phyloP scores from a whole-genome alignment of 1,140 invertebrate species.

The Calycopis cecrops region DNA sequence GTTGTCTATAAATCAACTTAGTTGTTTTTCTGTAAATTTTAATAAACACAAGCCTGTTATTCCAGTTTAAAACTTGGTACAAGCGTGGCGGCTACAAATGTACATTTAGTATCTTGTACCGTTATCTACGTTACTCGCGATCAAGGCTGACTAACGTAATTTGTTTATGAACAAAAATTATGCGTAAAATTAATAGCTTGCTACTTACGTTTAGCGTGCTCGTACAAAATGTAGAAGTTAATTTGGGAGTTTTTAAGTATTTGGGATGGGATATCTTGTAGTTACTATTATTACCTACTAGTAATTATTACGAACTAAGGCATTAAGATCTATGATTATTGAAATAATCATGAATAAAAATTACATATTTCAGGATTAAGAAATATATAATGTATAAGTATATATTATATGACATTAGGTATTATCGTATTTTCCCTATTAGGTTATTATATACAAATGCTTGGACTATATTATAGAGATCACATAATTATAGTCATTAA shows the following conservation, averaged over 20 bases:
- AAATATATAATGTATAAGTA: no score
- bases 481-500: no score
- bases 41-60: background rate
- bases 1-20: no score
- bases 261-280: background rate
- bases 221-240: no score
- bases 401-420: no score
- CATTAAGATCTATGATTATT: background rate
- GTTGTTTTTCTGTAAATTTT: background rate
- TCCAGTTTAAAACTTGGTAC: background rate
- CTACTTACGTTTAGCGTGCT: no score
- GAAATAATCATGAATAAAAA: no score
- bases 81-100: background rate
- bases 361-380: no score
- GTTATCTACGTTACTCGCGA: background rate
- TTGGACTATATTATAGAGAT: no score
- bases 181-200: background rate
- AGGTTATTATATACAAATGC: no score
- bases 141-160: constrained; percentile 2
- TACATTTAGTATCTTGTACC: background rate
- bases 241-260: no score
- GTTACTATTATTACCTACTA: background rate
- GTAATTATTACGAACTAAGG: background rate
- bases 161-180: constrained; percentile 1
- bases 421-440: no score